Evolutionary conservation across 2,888 invertebrate species (phyloP), one percentile per base, ranked within the genome.

Genomic region (Oscheius myriophilus): DNA sequence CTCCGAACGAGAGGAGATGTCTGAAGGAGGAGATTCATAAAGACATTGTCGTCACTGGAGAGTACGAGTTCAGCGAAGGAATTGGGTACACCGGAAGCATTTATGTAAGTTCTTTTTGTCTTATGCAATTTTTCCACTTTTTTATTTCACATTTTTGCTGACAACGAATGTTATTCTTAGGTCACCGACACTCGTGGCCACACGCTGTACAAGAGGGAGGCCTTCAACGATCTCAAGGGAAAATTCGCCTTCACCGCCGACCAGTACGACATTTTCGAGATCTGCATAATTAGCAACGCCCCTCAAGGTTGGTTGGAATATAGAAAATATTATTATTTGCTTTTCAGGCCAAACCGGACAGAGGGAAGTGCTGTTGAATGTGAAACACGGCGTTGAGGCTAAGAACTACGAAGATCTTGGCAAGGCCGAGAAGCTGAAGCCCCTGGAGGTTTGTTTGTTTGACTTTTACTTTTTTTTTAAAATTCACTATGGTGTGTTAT

Each of bases 191-290:
- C 95, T 0, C 95, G 95, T 87, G 93, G 93, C 1, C 95, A 97
- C 85, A 93, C 93, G 83, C 89, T 98, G 45, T 92, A 93, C 63
- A 92, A 93, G 85, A 92, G 94, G 86, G 94, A 96, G 81, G 91
- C 88, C 16, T 86, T 86, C 53, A 93, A 93, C 46, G 78, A 78
- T 46, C 65, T 86, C 52, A 93, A 93, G 88, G 96, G 96, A 76
- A 96, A 95, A 87, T 96, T 99, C 89, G 93, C 95, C 69, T 97
- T 98, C 89, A 94, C 94, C 69, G 95, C 96, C 0, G 98, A 98
- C 88, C 93, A 92, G 65, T 94, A 93, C 87, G 97, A 98, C 88
- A 93, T 93, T 69, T 97, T 94, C 89, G 97, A 98, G 90, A 93
- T 97, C 70, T 99, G 98, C 88, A 95, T 98, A 87, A 91, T 87